A percentile compares a stretch with the other conserved stretches of the same genome.
These are phyloP conservation scores for Zeuzera pyrina DNA, from an alignment of 2,888 invertebrate species.

Conservation along the genomic window DNA sequence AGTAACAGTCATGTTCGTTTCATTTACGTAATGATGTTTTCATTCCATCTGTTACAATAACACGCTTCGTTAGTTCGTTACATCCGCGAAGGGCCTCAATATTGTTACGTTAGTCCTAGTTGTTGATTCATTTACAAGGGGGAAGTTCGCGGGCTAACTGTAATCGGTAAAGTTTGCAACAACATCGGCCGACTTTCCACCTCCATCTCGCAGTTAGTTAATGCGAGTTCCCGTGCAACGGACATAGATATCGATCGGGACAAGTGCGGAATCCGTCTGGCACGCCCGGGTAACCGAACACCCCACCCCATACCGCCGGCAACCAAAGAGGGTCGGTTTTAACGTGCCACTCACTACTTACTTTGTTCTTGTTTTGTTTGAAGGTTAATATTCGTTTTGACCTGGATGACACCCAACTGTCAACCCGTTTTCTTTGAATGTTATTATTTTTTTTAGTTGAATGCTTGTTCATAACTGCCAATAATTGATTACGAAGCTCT, in stretches of 20 bases:
- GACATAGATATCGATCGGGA: slow-evolving; percentile 65
- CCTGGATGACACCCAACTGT: slow-evolving; percentile 31
- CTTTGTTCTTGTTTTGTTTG: slow-evolving; percentile 70
- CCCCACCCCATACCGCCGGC: slow-evolving; percentile 24
- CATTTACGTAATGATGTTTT: too few species aligned
- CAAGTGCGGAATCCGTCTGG: slow-evolving; percentile 61
- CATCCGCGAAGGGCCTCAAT: slow-evolving; percentile 5
- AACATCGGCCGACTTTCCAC: slow-evolving; percentile 65
- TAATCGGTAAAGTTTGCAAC: slow-evolving; percentile 67
- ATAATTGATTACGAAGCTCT: too few species aligned
- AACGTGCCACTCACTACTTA: slow-evolving; percentile 50
- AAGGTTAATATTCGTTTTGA: slow-evolving; percentile 66
- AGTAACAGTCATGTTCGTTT: too few species aligned
- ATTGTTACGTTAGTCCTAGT: slow-evolving; percentile 19
- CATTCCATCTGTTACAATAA: slow-evolving; percentile 9
- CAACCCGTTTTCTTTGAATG: too few species aligned
- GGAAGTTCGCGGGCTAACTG: slow-evolving; percentile 41
- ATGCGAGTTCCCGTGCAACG: slow-evolving; percentile 61
- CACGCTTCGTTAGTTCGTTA: slow-evolving; percentile 10
- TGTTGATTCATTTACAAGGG: slow-evolving; percentile 49
- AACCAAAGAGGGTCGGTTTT: slow-evolving; percentile 44
- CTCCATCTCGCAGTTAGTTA: slow-evolving; percentile 53
- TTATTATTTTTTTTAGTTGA: too few species aligned
- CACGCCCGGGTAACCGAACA: slow-evolving; percentile 48
- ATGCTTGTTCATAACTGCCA: too few species aligned